These are phyloP conservation scores for Tragulus kanchil DNA, from an alignment of 2,113 vertebrate genomes.

Conservation along the genomic window DNA sequence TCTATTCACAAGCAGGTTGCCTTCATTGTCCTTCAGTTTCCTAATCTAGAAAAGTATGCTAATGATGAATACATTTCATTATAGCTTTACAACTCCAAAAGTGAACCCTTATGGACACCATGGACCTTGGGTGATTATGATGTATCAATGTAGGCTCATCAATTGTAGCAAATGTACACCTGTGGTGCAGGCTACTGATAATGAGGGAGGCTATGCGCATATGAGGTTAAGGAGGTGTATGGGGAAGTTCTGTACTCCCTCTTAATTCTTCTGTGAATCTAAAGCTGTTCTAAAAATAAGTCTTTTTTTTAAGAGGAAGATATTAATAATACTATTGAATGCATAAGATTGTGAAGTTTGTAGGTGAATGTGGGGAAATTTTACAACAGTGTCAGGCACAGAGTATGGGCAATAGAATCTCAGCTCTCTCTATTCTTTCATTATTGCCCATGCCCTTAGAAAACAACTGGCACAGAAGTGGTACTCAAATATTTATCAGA, in stretches of 20 bases:
- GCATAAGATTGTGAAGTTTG: neutral
- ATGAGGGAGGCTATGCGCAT: neutral
- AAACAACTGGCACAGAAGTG: neutral
- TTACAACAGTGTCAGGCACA: neutral
- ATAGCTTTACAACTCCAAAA: neutral
- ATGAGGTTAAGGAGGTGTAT: neutral
- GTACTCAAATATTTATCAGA: neutral
- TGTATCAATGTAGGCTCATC: neutral
- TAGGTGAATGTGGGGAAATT: neutral
- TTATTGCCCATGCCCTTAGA: neutral
- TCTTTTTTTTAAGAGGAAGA: neutral
- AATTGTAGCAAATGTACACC: neutral
- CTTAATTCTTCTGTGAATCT: neutral
- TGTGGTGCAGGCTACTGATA: neutral
- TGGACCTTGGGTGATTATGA: neutral
- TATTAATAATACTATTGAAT: neutral
- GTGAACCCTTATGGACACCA: neutral
- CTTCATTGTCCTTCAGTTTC: neutral
- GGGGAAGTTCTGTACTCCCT: neutral
- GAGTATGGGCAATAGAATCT: neutral
- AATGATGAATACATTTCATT: neutral
- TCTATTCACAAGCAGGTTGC: neutral
- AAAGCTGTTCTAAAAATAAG: neutral
- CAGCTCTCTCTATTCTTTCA: neutral
- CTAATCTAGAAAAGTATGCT: neutral